A percentile compares a stretch with the other conserved stretches of the same genome.
Conservation (phyloP, 1,140 invertebrate species). For the Teleopsis dalmanni region DNA sequence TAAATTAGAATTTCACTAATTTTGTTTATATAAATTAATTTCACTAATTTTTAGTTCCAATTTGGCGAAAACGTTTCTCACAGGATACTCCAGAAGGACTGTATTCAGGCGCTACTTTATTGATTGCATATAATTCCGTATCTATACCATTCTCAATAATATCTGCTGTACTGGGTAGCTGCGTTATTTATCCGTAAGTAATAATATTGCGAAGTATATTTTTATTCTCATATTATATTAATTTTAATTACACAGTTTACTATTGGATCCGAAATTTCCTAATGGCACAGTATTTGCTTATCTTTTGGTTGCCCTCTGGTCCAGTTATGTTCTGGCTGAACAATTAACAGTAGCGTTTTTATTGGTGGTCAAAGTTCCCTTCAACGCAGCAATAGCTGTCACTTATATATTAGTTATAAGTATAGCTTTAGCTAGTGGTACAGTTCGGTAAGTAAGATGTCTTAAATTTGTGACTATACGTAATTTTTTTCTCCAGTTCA, state of each 20-base stretch:
- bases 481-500: conserved; percentile 45
- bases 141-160: conserved; percentile 74
- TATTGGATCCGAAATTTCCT: conserved; percentile 30
- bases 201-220: not conserved
- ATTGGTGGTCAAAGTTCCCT: conserved; percentile 69
- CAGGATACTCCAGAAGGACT: conserved; percentile 81
- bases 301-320: conserved; percentile 64
- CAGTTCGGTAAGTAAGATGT: conserved; percentile 56
- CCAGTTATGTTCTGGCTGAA: conserved; percentile 73
- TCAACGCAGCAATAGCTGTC: conserved; percentile 66
- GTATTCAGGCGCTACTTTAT: conserved; percentile 75
- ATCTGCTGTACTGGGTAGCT: conserved; percentile 55
- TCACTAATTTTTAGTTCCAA: conserved; percentile 57
- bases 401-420: conserved; percentile 67
- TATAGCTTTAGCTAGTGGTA: conserved; percentile 67
- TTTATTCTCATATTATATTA: not conserved
- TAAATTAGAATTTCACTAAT: conserved; percentile 48
- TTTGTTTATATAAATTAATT: not conserved
- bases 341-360: conserved; percentile 75
- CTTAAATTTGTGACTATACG: not conserved
- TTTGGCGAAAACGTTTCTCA: conserved; percentile 79
- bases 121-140: conserved; percentile 70
- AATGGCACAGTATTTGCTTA: conserved; percentile 41
- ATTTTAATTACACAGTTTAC: conserved; percentile 16
- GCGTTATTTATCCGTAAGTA: conserved; percentile 67